Conservation (phyloP, 2,888 invertebrate genomes). For the Volucella inflata region DNA sequence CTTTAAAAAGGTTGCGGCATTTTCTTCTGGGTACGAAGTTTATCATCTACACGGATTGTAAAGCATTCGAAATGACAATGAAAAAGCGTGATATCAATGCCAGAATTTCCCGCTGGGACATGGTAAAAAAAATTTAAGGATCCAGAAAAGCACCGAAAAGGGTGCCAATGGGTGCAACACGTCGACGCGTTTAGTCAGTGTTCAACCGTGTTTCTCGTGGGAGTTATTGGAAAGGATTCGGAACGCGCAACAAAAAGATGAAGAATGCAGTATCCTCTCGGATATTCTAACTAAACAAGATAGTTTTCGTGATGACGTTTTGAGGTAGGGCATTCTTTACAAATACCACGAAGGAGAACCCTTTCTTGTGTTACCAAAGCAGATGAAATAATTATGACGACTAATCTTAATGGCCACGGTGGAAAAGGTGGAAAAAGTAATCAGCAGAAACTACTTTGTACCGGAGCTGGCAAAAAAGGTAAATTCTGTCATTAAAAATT, state of each 20-base stretch:
- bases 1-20: constrained; percentile 74
- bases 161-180: constrained; percentile 23
- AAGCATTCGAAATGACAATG: constrained; percentile 43
- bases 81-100: constrained; percentile 40
- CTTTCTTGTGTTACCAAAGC: background rate
- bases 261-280: background rate
- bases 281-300: background rate
- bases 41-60: too few species aligned
- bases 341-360: background rate
- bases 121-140: constrained; percentile 14
- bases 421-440: constrained; percentile 27
- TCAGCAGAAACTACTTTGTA: constrained; percentile 22
- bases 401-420: constrained; percentile 64
- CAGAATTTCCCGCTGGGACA: constrained; percentile 27
- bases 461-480: constrained; percentile 17
- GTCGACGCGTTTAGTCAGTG: constrained; percentile 17
- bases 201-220: background rate
- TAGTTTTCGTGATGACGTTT: constrained; percentile 5
- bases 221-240: background rate
- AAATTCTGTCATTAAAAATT: constrained; percentile 6
- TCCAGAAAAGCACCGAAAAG: background rate
- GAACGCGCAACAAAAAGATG: constrained; percentile 19
- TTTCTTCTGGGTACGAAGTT: constrained; percentile 74
- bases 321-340: constrained; percentile 6
- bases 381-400: constrained; percentile 46